Conservation (phyloP, 1,140 invertebrate species). For the Neodiprion virginianus region DNA sequence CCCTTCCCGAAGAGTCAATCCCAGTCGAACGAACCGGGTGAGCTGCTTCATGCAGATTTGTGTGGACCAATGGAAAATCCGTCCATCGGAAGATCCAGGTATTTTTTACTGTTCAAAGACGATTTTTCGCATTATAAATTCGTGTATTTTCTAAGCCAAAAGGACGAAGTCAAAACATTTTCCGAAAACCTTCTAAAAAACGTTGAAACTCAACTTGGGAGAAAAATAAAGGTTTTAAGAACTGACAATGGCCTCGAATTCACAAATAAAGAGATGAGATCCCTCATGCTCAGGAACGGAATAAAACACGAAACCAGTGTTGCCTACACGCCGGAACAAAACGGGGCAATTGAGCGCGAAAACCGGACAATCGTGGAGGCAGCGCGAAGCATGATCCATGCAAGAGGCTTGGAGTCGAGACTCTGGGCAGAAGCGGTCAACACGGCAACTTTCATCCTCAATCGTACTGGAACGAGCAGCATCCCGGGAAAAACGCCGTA, state of each 20-base stretch:
- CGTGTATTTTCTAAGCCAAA: conserved; percentile 52
- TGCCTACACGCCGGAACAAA: conserved; percentile 51
- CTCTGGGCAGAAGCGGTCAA: conserved; percentile 31
- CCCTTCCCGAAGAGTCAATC: background rate
- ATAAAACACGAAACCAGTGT: conserved; percentile 49
- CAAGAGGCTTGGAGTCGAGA: conserved; percentile 38
- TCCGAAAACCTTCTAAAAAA: conserved; percentile 47
- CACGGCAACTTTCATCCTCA: conserved; percentile 25
- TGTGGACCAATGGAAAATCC: conserved; percentile 43
- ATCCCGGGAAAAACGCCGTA: conserved; percentile 15
- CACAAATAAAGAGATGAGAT: conserved; percentile 43
- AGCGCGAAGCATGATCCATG: conserved; percentile 49
- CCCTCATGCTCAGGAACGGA: conserved; percentile 34
- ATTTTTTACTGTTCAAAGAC: conserved; percentile 52
- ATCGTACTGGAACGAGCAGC: conserved; percentile 21
- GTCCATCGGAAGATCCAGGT: conserved; percentile 42
- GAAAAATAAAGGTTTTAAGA: conserved; percentile 46
- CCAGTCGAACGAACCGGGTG: conserved; percentile 14
- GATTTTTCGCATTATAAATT: conserved; percentile 49
- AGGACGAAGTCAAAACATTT: conserved; percentile 44
- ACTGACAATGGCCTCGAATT: conserved; percentile 57
- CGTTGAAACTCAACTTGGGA: conserved; percentile 43
- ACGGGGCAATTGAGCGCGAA: conserved; percentile 47
- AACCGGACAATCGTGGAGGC: conserved; percentile 51
- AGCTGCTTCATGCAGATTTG: conserved; percentile 35